These are phyloP conservation scores for Ligdia adustata DNA, from an alignment of 2,888 invertebrate genomes.

Conservation along the genomic window DNA sequence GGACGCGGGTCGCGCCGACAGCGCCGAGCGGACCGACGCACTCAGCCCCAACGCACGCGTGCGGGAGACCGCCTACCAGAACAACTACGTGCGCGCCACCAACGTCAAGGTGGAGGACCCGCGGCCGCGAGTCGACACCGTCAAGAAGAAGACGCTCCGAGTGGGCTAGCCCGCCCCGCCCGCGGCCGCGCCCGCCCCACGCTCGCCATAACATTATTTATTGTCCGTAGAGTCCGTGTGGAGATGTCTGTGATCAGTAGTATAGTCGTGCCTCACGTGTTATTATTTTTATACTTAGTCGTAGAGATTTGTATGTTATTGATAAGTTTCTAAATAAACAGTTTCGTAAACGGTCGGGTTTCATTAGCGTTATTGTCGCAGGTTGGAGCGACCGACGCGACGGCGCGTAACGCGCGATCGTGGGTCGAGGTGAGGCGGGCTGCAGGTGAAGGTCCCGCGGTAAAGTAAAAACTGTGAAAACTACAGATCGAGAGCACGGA, in stretches of 20 bases:
- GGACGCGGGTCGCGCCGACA: constrained; percentile 37
- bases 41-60: constrained; percentile 38
- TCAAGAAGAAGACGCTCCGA: constrained; percentile 41
- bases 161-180: constrained; percentile 23
- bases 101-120: constrained; percentile 66
- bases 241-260: constrained; percentile 57
- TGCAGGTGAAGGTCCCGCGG: constrained; percentile 70
- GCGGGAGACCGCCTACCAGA: constrained; percentile 42
- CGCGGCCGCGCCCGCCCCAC: constrained; percentile 37
- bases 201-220: constrained; percentile 76
- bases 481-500: constrained; percentile 35
- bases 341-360: constrained; percentile 72
- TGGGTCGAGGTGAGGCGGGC: constrained; percentile 50
- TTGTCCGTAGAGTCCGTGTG: constrained; percentile 42
- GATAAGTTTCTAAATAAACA: constrained; percentile 78
- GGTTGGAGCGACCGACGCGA: constrained; percentile 38
- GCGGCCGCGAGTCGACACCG: constrained; percentile 37
- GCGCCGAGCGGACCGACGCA: constrained; percentile 41
- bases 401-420: constrained; percentile 59
- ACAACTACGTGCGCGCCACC: constrained; percentile 58
- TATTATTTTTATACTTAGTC: constrained; percentile 76
- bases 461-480: constrained; percentile 56
- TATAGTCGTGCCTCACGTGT: constrained; percentile 45
- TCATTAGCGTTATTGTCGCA: constrained; percentile 58
- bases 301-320: constrained; percentile 51